These are phyloP conservation scores for Portunus trituberculatus DNA, from an alignment of 1,140 invertebrate genomes.

Conservation along the genomic window DNA sequence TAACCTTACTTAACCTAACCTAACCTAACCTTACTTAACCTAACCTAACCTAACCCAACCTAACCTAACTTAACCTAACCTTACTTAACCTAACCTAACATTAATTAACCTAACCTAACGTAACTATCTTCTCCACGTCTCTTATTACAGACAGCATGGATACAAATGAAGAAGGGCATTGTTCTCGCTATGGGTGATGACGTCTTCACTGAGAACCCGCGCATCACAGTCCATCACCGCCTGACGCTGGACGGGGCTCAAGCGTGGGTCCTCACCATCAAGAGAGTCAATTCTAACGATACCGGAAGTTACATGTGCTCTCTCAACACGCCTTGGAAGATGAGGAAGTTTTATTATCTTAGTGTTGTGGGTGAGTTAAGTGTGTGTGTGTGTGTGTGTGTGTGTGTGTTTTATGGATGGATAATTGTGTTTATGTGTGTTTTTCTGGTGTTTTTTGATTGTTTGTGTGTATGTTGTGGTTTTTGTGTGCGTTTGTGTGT, in stretches of 20 bases:
- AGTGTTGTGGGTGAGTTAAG: conserved; percentile 42
- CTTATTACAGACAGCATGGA: conserved; percentile 45
- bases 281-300: conserved; percentile 34
- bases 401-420: background rate
- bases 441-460: too few species aligned
- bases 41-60: too few species aligned
- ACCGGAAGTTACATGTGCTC: conserved; percentile 52
- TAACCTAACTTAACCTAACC: too few species aligned
- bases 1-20: too few species aligned
- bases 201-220: conserved; percentile 30
- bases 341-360: conserved; percentile 46
- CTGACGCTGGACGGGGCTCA: conserved; percentile 5
- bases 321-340: conserved; percentile 15
- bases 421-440: background rate
- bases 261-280: conserved; percentile 48
- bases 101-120: too few species aligned
- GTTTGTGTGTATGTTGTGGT: too few species aligned
- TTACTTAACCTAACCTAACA: too few species aligned
- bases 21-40: too few species aligned
- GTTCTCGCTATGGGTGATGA: conserved; percentile 47
- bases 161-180: conserved; percentile 47
- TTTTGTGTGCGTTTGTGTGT: too few species aligned
- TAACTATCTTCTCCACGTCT: background rate
- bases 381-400: background rate
- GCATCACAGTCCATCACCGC: conserved; percentile 49